These are phyloP conservation scores for Anguilla marmorata DNA, from an alignment of 2,797 vertebrate species.

Conservation along the genomic window DNA sequence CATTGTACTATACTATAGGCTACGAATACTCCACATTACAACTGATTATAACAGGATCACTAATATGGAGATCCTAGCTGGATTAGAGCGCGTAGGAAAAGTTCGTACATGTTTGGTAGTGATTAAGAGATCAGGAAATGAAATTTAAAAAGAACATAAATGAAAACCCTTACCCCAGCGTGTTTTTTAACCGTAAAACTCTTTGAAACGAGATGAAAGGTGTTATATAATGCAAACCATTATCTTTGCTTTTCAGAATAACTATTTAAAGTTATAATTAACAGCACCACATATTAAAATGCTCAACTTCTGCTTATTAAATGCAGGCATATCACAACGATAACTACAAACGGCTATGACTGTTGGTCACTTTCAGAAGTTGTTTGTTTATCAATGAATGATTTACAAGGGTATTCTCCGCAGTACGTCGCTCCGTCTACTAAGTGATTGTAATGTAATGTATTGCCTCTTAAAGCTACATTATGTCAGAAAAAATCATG, in stretches of 20 bases:
- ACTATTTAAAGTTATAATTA: neutral
- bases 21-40: no score
- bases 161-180: neutral
- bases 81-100: neutral
- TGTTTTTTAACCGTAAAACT: neutral
- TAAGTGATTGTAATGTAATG: neutral
- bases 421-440: neutral
- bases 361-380: neutral
- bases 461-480: no score
- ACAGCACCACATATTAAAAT: neutral
- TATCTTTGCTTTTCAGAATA: neutral
- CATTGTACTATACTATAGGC: no score
- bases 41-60: no score
- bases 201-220: neutral
- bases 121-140: neutral
- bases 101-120: neutral
- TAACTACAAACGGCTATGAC: neutral
- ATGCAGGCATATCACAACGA: neutral
- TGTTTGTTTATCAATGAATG: neutral
- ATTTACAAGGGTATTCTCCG: neutral
- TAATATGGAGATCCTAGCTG: neutral
- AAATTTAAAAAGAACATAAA: neutral
- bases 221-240: constrained; percentile 1
- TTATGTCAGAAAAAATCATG: neutral
- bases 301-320: neutral